phyloP scores from a whole-genome alignment of 2,888 invertebrate species.

The Temnothorax unifasciatus region DNA sequence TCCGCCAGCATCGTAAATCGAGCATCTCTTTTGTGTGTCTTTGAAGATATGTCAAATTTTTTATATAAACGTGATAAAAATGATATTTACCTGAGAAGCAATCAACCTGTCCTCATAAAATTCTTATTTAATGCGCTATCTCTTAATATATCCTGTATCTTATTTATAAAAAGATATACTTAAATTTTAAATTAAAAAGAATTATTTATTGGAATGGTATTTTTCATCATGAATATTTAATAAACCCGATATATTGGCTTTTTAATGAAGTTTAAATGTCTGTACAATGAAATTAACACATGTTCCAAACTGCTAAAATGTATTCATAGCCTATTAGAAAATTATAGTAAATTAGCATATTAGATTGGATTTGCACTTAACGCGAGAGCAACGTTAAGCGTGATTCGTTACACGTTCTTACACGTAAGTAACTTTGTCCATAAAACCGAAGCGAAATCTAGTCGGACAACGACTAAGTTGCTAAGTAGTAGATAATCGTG shows the following conservation, averaged over 20 bases:
- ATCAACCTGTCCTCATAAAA: not conserved
- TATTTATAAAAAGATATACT: not conserved
- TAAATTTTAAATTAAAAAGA: not conserved
- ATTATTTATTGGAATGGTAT: not conserved
- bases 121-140: not conserved
- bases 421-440: constrained; percentile 2
- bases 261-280: not conserved
- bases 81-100: not conserved
- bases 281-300: not conserved
- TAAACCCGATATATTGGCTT: not conserved
- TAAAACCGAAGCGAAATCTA: constrained; percentile 18
- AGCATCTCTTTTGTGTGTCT: not conserved
- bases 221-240: not conserved
- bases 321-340: not conserved
- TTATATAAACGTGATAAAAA: not conserved
- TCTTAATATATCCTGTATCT: not conserved
- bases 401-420: not conserved
- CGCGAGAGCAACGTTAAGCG: constrained; percentile 4
- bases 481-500: constrained; percentile 38
- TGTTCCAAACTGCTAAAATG: not conserved
- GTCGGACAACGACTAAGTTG: not conserved
- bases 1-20: not conserved
- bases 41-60: constrained; percentile 2
- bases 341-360: not conserved
- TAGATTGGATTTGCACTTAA: constrained; percentile 13